Conservation (phyloP, 2,888 invertebrate species). For the Apoda limacodes region DNA sequence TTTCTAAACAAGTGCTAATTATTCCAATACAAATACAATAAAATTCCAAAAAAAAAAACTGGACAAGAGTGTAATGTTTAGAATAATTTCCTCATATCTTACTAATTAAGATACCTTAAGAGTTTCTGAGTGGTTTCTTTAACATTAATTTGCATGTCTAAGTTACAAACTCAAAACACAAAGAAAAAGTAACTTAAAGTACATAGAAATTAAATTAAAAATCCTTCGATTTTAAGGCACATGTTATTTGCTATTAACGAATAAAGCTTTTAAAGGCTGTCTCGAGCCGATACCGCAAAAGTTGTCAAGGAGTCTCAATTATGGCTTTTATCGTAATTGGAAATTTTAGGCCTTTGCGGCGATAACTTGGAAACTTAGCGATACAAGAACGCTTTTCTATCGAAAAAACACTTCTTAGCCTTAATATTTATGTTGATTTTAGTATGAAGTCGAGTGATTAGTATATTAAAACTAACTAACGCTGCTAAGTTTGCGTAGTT, state of each 20-base stretch:
- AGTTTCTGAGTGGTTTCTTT: slow-evolving; percentile 27
- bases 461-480: too few species aligned
- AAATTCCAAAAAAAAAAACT: too few species aligned
- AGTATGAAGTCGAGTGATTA: too few species aligned
- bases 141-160: slow-evolving; percentile 31
- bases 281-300: slow-evolving; percentile 29
- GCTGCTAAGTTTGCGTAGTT: too few species aligned
- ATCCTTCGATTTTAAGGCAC: slow-evolving; percentile 15
- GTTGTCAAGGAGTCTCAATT: slow-evolving; percentile 36
- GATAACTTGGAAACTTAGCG: too few species aligned
- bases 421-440: too few species aligned
- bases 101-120: slow-evolving; percentile 37
- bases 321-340: slow-evolving; percentile 34
- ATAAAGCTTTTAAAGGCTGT: slow-evolving; percentile 34
- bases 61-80: too few species aligned
- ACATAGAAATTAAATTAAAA: slow-evolving; percentile 18
- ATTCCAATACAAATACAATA: too few species aligned
- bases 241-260: slow-evolving; percentile 21
- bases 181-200: slow-evolving; percentile 17
- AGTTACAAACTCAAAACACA: slow-evolving; percentile 15
- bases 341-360: slow-evolving; percentile 24
- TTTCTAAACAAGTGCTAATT: too few species aligned
- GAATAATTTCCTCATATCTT: too few species aligned
- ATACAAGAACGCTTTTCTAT: too few species aligned
- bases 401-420: too few species aligned